These are phyloP conservation scores for Camelus bactrianus DNA, from an alignment of 2,113 vertebrate genomes.

Conservation along the genomic window DNA sequence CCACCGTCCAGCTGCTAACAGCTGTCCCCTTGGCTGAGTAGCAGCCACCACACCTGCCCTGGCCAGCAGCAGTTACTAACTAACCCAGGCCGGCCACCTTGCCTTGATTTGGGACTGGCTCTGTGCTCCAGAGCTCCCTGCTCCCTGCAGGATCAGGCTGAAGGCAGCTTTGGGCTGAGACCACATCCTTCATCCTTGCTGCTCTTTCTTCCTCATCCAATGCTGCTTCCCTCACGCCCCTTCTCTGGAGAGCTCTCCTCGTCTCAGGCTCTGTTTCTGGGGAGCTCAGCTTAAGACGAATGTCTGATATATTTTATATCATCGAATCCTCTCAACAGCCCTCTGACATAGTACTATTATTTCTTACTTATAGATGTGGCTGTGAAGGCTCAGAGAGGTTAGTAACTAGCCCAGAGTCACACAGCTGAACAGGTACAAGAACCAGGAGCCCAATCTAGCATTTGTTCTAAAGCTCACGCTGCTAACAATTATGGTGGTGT, in stretches of 20 bases:
- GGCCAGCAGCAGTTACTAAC: background rate
- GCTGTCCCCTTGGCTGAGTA: background rate
- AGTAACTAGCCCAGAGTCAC: background rate
- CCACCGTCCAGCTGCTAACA: background rate
- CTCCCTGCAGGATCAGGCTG: background rate
- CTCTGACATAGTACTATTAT: background rate
- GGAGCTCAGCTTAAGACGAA: background rate
- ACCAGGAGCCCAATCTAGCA: background rate
- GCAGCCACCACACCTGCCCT: background rate
- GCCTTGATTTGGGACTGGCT: background rate
- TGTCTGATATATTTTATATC: background rate
- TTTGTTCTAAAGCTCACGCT: background rate
- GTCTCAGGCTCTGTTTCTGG: background rate
- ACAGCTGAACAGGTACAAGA: background rate
- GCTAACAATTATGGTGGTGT: rapidly evolving
- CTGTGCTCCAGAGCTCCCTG: background rate
- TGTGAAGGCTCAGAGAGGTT: background rate
- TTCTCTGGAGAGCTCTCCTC: background rate
- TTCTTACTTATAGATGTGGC: background rate
- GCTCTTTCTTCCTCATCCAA: rapidly evolving
- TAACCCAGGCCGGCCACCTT: background rate
- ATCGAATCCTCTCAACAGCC: background rate
- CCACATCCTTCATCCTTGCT: background rate
- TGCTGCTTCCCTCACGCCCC: no score
- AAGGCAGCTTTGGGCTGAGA: background rate